Base-by-base conservation (phyloP, 2,888 invertebrate species). In the Epiperipatus broadwayi region DNA sequence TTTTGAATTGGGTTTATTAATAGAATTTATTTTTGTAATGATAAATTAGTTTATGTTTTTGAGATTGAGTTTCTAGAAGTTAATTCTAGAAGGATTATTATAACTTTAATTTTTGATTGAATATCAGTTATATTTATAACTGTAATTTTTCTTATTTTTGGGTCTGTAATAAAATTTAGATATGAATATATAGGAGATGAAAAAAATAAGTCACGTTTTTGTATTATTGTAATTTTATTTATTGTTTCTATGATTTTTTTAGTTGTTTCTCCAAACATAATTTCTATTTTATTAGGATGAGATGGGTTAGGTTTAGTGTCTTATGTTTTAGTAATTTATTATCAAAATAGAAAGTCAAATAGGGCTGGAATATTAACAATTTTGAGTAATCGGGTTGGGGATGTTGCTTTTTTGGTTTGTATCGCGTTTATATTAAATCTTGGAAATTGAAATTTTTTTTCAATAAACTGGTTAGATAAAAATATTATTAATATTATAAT, bases 221-320 rank as follows among this genome's bases (percentile, higher is more conserved):
- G 70, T 64, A 56, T 66, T 50, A 62, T 73, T 56, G 66, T 74
- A 39, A 57, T 70, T 51, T 58, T 72, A 56, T 73, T 75, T 70
- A 67, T 74, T 41, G 51, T 68, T 46, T 73, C 72, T 4, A 75
- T 75, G 62, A 62, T 71, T 51, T 60, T 72, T 53, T 64, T 75
- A 61, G 71, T 74, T 69, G 63, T 72, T 61, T 69, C 70, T 1
- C 72, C 71, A 44, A 73, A 72, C 67, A 63, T 75, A 59, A 63
- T 74, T 63, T 69, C 69, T 57, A 70, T 75, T 66, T 65, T 75
- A 57, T 63, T 76, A 54, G 73, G 74, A 0, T 76, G 75, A 45
- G 75, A 76, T 69, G 75, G 75, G 0, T 65, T 77, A 56, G 75
- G 75, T 0, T 62, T 77, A 54, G 60, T 69, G 51, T 77, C 75